Conservation (phyloP, 2,888 invertebrate genomes). For the Psylliodes chrysocephalus region DNA sequence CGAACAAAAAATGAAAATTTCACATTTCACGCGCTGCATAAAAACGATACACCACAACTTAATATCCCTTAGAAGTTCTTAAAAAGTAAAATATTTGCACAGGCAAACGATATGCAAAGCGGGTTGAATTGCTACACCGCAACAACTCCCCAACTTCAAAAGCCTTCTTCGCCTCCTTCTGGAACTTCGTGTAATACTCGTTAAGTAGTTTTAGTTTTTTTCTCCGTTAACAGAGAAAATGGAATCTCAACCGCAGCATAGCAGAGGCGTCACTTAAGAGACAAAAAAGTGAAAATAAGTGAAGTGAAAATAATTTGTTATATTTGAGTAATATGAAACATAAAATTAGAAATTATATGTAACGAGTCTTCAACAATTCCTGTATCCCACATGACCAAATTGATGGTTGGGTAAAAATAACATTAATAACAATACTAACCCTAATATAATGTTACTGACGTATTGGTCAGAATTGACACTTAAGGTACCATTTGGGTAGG, state of each 20-base stretch:
- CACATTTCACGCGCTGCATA: too few relatives aligned
- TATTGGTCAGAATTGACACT: too few relatives aligned
- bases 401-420: too few relatives aligned
- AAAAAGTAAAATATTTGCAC: not conserved
- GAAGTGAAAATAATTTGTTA: too few relatives aligned
- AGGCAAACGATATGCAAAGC: conserved; percentile 5
- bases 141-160: conserved; percentile 1
- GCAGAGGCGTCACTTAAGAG: not conserved
- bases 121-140: not conserved
- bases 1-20: too few relatives aligned
- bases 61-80: not conserved
- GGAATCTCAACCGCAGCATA: not conserved
- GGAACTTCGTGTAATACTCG: not conserved
- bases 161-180: not conserved
- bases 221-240: not conserved
- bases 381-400: too few relatives aligned
- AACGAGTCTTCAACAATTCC: too few relatives aligned
- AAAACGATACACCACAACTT: not conserved
- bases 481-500: too few relatives aligned
- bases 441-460: too few relatives aligned
- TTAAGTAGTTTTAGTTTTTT: conserved; percentile 4
- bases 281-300: not conserved
- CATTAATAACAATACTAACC: too few relatives aligned
- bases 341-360: too few relatives aligned
- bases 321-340: too few relatives aligned